Evolutionary conservation across 2,113 vertebrate species (phyloP).

Genomic region (Ptilonorhynchus violaceus): DNA sequence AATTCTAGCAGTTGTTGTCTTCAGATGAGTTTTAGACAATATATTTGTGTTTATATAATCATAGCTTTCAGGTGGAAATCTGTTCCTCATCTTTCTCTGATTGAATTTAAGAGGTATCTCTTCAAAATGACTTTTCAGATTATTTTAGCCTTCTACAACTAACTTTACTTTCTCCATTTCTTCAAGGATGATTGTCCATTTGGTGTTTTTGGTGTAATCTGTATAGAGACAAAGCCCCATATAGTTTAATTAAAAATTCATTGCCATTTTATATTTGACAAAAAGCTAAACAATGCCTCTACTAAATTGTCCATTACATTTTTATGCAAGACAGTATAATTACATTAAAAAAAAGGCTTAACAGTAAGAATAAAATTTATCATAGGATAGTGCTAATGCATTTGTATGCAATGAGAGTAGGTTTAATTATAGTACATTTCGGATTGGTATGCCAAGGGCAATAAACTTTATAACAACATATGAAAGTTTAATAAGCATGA

Average conservation of each 20-base stretch:
- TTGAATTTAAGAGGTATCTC: background rate
- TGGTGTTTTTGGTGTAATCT: background rate
- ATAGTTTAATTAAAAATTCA: constrained; percentile 25
- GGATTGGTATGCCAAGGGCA: constrained; percentile 48
- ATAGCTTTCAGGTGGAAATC: background rate
- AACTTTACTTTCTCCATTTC: background rate
- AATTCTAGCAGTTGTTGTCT: background rate
- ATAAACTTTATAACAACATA: constrained; percentile 66
- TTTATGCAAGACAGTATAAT: constrained; percentile 33
- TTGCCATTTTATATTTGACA: constrained; percentile 13
- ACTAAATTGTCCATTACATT: constrained; percentile 30
- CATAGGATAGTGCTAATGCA: constrained; percentile 13
- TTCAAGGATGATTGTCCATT: background rate
- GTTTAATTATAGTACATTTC: constrained; percentile 67
- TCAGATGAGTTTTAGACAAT: background rate
- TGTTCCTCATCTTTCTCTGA: background rate
- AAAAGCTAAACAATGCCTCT: constrained; percentile 28
- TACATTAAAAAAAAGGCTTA: constrained; percentile 39
- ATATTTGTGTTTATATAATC: background rate
- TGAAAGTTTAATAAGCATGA: constrained; percentile 67
- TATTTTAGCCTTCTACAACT: background rate
- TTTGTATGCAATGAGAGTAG: constrained; percentile 37
- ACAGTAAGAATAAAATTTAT: constrained; percentile 49
- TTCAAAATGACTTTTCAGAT: background rate
- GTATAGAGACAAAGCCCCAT: background rate